Evolutionary conservation across 1,140 invertebrate species (phyloP), one percentile per base, ranked within the genome.

Genomic region (Leucophenga varia): DNA sequence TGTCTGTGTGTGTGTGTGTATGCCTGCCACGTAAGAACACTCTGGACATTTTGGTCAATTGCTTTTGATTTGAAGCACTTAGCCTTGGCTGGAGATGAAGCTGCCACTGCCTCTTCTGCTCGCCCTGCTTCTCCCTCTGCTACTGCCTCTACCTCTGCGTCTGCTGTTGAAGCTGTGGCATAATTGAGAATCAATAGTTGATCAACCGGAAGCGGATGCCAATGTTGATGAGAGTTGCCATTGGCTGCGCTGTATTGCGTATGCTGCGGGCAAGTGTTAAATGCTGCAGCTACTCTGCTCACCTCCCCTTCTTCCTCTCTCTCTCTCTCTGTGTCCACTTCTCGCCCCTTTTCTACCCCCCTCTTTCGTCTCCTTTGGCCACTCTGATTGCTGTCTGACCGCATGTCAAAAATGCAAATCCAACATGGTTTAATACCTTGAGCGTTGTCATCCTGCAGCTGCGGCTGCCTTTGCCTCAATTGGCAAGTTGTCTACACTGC

Each of bases 381-480:
- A n/a, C n/a, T n/a, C 39, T 41, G 39, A 19, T 14, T 36, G 34
- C 36, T 2, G 7, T 8, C 14, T 25, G 14, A 16, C 17, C 45
- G 16, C 48, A 44, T 55, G 55, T 61, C 61, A 59, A 64, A 58
- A 61, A 61, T 61, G 55, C 60, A 61, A 61, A 61, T 61, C 60
- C 60, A 49, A 42, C 56, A 59, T 55, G 59, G 55, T 43, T 55
- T 61, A 59, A 63, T 61, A 49, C 60, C 56, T 64, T 50, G 31
- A 50, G 37, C 47, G 16, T 52, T 43, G 51, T 49, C 46, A 42
- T 43, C 20, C 25, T 35, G n/a, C 43, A 9, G 28, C 25, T 19
- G 14, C 19, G 8, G 46, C 14, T 9, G 16, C 17, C 38, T 38
- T 34, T 40, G 20, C 46, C 22, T 43, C 32, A 14, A 38, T 14